Conservation (phyloP, 2,888 invertebrate species). For the Atethmia centrago region DNA sequence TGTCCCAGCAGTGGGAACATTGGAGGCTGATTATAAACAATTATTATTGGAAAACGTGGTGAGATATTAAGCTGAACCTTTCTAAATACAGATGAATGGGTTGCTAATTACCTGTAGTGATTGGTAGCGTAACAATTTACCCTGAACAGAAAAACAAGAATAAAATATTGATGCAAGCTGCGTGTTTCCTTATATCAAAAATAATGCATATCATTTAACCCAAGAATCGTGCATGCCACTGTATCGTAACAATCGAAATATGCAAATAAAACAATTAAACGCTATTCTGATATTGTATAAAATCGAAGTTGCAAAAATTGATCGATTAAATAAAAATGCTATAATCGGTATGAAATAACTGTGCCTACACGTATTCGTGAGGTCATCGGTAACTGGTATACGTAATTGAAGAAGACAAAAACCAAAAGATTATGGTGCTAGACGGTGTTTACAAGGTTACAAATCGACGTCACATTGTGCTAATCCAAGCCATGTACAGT, state of each 20-base stretch:
- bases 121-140: too few relatives aligned
- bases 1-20: too few relatives aligned
- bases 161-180: neutral
- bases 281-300: neutral
- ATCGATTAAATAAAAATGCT: neutral
- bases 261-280: constrained; percentile 11
- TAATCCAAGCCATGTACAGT: neutral
- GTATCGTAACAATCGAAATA: constrained; percentile 1
- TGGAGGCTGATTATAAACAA: too few relatives aligned
- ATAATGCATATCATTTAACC: constrained; percentile 2
- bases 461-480: neutral
- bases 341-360: constrained; percentile 10
- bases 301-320: neutral
- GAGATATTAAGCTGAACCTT: too few relatives aligned
- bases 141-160: neutral
- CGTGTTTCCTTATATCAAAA: constrained; percentile 9
- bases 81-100: too few relatives aligned
- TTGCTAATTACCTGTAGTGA: too few relatives aligned
- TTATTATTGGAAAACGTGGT: too few relatives aligned
- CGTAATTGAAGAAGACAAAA: constrained; percentile 24
- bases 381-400: constrained; percentile 13
- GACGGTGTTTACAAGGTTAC: constrained; percentile 11
- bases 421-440: constrained; percentile 7
- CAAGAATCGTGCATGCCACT: constrained; percentile 21
- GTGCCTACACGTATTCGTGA: neutral